A percentile compares a stretch with the other conserved stretches of the same genome.
Conservation (phyloP, 2,797 vertebrate species). For the Sylvilagus floridanus region DNA sequence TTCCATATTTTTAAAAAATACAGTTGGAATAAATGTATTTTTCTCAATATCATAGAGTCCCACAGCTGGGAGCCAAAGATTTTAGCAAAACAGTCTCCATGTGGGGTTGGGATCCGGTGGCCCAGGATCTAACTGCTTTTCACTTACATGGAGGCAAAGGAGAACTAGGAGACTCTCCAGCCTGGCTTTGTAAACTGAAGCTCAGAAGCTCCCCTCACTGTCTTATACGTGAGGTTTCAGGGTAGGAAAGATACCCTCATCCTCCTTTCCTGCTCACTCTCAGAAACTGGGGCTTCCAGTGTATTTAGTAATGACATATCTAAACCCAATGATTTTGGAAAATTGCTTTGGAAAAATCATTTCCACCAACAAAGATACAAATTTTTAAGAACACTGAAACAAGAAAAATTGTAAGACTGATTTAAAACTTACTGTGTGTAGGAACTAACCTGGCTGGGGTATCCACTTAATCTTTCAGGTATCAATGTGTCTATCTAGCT, state of each 20-base stretch:
- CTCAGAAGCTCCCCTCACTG: not conserved
- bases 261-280: not conserved
- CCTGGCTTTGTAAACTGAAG: not conserved
- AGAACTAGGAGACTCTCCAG: not conserved
- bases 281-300: not conserved
- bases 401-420: constrained; percentile 36
- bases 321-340: not conserved
- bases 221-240: not conserved
- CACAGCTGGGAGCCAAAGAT: not conserved
- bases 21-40: not conserved
- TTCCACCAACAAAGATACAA: not conserved
- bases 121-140: not conserved
- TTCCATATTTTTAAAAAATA: not conserved
- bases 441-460: not conserved
- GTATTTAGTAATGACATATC: not conserved
- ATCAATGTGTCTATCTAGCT: not conserved
- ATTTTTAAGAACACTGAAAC: constrained; percentile 44
- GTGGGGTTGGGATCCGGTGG: not conserved
- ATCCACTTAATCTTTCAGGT: not conserved
- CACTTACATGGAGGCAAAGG: not conserved
- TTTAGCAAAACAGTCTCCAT: not conserved
- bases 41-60: not conserved
- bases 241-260: not conserved
- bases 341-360: constrained; percentile 41
- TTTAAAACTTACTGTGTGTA: not conserved